phyloP scores from a whole-genome alignment of 2,113 vertebrate species.

The Zapornia atra region DNA sequence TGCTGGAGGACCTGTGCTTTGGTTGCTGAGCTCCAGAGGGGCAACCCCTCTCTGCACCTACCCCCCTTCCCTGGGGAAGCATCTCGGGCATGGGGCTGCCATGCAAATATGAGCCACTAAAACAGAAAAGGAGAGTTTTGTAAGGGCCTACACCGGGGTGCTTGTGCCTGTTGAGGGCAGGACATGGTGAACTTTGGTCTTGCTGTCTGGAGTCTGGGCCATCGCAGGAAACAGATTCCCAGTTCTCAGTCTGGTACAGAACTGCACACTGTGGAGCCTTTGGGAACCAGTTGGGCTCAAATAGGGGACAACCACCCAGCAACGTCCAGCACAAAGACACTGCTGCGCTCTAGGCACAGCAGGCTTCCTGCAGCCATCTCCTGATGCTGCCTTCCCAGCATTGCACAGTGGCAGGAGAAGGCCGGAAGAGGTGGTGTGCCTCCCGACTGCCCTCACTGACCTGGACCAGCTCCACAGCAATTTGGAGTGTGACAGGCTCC shows the following conservation, averaged over 20 bases:
- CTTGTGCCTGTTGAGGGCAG: not conserved
- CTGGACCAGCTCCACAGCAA: not conserved
- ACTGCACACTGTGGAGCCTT: not conserved
- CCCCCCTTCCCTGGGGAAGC: not conserved
- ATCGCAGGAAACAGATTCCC: not conserved
- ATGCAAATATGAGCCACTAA: not conserved
- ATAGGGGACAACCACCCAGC: not conserved
- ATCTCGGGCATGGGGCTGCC: not conserved
- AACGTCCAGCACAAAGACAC: not conserved
- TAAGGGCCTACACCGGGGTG: not conserved
- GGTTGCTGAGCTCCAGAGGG: not conserved
- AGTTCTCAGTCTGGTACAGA: not conserved
- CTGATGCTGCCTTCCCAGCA: not conserved
- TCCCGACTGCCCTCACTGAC: not conserved
- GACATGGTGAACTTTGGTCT: not conserved
- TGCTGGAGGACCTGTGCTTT: not conserved
- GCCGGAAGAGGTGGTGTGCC: not conserved
- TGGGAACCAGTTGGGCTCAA: not conserved
- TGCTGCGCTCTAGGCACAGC: not conserved
- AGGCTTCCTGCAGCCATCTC: not conserved
- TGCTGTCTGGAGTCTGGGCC: not conserved
- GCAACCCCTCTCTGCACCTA: not conserved
- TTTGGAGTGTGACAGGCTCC: not conserved
- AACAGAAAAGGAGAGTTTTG: not conserved
- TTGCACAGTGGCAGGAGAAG: not conserved